Base-by-base conservation (phyloP, 2,888 invertebrate species). In the Fragum fragum region DNA sequence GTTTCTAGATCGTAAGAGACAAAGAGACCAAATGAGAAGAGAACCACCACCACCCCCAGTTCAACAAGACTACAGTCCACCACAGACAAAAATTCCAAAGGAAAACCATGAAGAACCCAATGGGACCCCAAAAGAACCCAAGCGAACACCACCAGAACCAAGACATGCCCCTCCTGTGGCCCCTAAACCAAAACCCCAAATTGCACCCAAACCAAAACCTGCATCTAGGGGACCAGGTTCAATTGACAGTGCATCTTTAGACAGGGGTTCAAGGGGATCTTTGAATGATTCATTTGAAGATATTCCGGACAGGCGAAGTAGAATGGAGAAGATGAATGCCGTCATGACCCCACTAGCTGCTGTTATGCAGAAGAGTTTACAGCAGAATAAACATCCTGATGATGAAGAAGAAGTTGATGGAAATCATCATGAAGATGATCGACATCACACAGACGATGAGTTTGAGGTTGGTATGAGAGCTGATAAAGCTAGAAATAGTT, bases 301-400 rank as follows among this genome's bases (percentile, higher is more conserved):
- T 52, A 61, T 75, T 26, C 81, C 83, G n/a, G 81, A 83, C 55
- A 85, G 87, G 47, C 87, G 79, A 53, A 86, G 85, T 69, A 79
- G 79, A 32, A 84, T 89, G 81, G 88, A 88, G 61, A 89, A 79
- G 76, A 88, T 89, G 73, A 83, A 88, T 82, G 88, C 83, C 52
- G 83, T 89, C 23, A 80, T 85, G 2, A 89, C 89, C n/a, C 88
- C 88, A 6, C 63, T 89, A 52, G 83, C 87, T 42, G 77, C 79
- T 28, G 77, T 88, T 26, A 71, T 71, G 63, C 68, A 80, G 66
- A 78, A 71, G 29, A 66, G 55, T 59, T 36, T 79, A 52, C 73
- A 69, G n/a, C 53, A 66, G 59, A 69, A 66, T 11, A 53, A 77
- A 57, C 26, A 53, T 26, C 53, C 21, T n/a, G 59, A 73, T 16